These are phyloP conservation scores for Actinopyga echinites DNA, from an alignment of 53 echinoderm and acorn worm species.

Conservation along the genomic window DNA sequence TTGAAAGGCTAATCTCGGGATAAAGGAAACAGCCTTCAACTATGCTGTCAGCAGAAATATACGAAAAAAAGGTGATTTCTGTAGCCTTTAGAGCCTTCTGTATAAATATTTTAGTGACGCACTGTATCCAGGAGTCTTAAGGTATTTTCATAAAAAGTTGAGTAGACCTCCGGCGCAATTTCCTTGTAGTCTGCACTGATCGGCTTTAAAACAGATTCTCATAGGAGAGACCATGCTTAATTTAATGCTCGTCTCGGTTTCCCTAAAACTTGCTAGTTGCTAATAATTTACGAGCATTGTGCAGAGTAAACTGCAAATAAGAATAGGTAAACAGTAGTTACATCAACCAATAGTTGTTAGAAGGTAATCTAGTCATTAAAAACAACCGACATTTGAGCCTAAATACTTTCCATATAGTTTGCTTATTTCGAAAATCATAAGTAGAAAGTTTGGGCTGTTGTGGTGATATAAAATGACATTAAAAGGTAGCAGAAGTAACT, in stretches of 20 bases:
- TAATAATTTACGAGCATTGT: slow-evolving; percentile 36
- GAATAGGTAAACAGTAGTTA: too few relatives aligned
- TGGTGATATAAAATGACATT: too few relatives aligned
- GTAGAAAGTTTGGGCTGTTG: too few relatives aligned
- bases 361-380: too few relatives aligned
- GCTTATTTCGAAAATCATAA: too few relatives aligned
- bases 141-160: slow-evolving; percentile 11
- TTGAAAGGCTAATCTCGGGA: slow-evolving; percentile 14
- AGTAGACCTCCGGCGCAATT: background rate
- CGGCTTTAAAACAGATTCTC: background rate
- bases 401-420: too few relatives aligned
- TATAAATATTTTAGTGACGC: slow-evolving; percentile 34
- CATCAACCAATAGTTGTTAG: too few relatives aligned
- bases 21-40: slow-evolving; percentile 28
- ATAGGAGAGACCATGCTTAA: background rate
- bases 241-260: slow-evolving; percentile 10
- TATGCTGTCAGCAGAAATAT: background rate
- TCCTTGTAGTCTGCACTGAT: too few relatives aligned
- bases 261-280: background rate
- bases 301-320: background rate
- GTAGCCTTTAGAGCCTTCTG: background rate
- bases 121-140: slow-evolving; percentile 7
- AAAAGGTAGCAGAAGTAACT: too few relatives aligned
- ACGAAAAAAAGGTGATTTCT: too few relatives aligned
- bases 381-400: too few relatives aligned